phyloP scores from a whole-genome alignment of 2,888 invertebrate genomes.

The Acleris laterana region DNA sequence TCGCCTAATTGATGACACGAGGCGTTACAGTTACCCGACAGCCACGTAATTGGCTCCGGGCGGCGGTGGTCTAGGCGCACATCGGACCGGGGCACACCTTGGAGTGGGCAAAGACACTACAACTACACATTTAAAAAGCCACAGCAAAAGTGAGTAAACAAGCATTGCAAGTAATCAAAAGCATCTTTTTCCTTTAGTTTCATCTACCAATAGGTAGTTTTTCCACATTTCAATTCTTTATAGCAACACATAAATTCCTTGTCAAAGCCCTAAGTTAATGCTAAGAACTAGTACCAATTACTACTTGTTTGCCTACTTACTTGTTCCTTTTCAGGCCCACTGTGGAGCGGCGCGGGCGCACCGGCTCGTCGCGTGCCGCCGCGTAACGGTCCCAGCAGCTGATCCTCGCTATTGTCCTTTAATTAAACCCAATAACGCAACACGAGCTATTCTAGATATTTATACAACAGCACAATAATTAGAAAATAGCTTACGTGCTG shows the following conservation, averaged over 20 bases:
- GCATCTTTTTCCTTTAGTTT: no score
- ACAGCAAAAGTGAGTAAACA: no score
- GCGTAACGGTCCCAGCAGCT: conserved; percentile 76
- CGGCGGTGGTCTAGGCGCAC: conserved; percentile 51
- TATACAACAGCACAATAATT: conserved; percentile 31
- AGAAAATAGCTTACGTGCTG: conserved; percentile 29
- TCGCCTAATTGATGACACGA: conserved; percentile 63
- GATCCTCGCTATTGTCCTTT: conserved; percentile 67
- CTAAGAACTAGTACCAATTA: neutral
- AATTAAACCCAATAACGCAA: conserved; percentile 66
- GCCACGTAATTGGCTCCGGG: conserved; percentile 61
- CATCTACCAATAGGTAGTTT: no score
- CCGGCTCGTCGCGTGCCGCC: conserved; percentile 63
- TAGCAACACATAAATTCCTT: neutral
- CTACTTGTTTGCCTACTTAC: conserved; percentile 2
- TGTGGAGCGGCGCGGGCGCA: conserved; percentile 36
- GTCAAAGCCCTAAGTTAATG: neutral
- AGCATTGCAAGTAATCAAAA: no score
- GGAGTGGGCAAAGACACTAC: neutral
- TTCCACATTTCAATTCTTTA: neutral
- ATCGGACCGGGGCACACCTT: neutral
- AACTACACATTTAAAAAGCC: neutral
- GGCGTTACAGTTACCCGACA: conserved; percentile 72
- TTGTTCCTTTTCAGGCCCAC: conserved; percentile 18
- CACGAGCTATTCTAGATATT: conserved; percentile 33